These are phyloP conservation scores for Gasterosteus nipponicus DNA, from an alignment of 2,113 vertebrate species.

Conservation along the genomic window DNA sequence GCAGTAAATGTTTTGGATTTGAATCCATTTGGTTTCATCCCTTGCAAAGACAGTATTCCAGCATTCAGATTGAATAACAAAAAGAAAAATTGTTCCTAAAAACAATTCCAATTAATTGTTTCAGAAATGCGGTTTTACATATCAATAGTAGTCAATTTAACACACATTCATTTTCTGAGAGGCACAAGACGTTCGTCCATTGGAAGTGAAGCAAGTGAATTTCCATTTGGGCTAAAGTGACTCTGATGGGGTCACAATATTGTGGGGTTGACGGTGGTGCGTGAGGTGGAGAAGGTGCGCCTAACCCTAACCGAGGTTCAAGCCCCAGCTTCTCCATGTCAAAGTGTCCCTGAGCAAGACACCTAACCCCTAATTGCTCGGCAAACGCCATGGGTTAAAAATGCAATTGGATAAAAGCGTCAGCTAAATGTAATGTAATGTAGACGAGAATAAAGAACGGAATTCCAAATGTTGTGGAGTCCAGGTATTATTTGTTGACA, in stretches of 20 bases:
- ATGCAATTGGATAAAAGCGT: no score
- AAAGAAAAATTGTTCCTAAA: slow-evolving; percentile 14
- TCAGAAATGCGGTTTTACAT: slow-evolving; percentile 30
- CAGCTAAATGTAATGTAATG: neutral
- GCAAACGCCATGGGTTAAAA: no score
- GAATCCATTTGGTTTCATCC: neutral
- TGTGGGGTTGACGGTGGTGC: no score
- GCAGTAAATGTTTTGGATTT: slow-evolving; percentile 32
- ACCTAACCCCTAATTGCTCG: no score
- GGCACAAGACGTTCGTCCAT: slow-evolving; percentile 4
- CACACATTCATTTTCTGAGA: slow-evolving; percentile 45
- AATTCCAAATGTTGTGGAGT: slow-evolving; percentile 29
- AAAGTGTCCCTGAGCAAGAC: no score
- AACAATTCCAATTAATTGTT: slow-evolving; percentile 37
- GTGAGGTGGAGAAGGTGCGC: no score
- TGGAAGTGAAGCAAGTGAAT: slow-evolving; percentile 33
- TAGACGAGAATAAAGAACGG: slow-evolving; percentile 29
- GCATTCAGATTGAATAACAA: slow-evolving; percentile 14
- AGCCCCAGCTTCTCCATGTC: no score
- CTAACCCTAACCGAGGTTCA: no score
- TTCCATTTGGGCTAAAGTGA: slow-evolving; percentile 37
- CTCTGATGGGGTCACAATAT: slow-evolving; percentile 11
- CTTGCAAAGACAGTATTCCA: slow-evolving; percentile 7
- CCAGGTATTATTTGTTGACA: slow-evolving; percentile 21
- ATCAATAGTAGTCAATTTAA: slow-evolving; percentile 52